These are phyloP conservation scores for Temnothorax unifasciatus DNA, from an alignment of 2,888 invertebrate genomes.

Conservation along the genomic window DNA sequence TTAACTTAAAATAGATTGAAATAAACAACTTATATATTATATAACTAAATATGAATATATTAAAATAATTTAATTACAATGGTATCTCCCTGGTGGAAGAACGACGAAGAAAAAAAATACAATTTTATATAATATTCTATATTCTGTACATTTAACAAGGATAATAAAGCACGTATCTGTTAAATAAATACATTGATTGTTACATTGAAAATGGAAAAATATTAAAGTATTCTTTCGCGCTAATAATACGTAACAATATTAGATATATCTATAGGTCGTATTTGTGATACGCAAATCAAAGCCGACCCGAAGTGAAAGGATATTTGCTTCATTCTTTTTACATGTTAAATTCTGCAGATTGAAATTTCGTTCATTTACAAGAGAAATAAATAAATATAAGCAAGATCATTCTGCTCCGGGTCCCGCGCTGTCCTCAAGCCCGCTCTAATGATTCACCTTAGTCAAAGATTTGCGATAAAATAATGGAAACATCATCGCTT, in stretches of 20 bases:
- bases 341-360: background rate
- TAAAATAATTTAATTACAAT: background rate
- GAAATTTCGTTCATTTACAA: background rate
- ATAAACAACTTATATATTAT: background rate
- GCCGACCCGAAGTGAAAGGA: background rate
- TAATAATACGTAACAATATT: conserved; percentile 33
- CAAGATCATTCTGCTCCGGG: background rate
- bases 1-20: background rate
- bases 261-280: background rate
- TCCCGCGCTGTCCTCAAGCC: background rate
- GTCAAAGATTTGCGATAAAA: conserved; percentile 1
- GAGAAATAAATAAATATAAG: conserved; percentile 21
- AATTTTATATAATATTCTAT: conserved; percentile 21
- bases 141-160: conserved; percentile 48
- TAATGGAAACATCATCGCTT: background rate
- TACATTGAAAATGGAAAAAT: conserved; percentile 31
- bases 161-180: conserved; percentile 34
- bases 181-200: conserved; percentile 48
- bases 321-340: background rate
- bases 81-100: background rate
- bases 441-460: background rate
- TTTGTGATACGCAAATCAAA: background rate
- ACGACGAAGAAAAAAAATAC: background rate
- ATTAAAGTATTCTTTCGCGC: conserved; percentile 15
- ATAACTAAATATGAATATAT: background rate